Evolutionary conservation across 2,113 vertebrate genomes (phyloP), one percentile per base, ranked within the genome.

Genomic region (Lamprologus callipterus): DNA sequence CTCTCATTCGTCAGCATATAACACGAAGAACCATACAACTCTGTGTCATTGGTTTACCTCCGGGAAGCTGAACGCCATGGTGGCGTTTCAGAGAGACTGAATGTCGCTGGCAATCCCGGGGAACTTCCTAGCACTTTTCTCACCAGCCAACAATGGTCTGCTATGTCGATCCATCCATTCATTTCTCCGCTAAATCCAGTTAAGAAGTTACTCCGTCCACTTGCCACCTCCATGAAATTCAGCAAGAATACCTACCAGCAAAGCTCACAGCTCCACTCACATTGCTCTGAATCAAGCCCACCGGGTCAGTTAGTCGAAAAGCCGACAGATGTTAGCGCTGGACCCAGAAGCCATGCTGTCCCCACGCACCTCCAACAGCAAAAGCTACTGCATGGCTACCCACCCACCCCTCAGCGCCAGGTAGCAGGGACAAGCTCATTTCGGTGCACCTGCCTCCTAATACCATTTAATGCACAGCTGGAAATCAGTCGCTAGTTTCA

Each of bases 101-200:
- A 63, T 63, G 31, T 16, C 0, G 4, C 31, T 11, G 31, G 31
- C 9, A 11, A 19, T n/a, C 58, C 58, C 0, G 4, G 17, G 31
- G 6, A n/a, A 63, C 31, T 4, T 63, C 9, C 58, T 35, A 19
- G 16, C 2, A 31, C 3, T 58, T 58, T 58, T 58, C 14, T 58
- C 17, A 11, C 58, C 58, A 60, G 16, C 28, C 57, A 10, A 60
- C 58, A 60, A 60, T 33, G 58, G 58, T 63, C 28, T 63, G 58
- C 17, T 35, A 35, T 0, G 17, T 19, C 4, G 4, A 35, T 4
- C 58, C 58, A 1, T 63, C 28, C 58, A 3, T 19, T 63, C 1
- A 63, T 63, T 33, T 63, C 16, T 60, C 28, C 16, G 2, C 57
- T 63, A 63, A 63, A 63, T 63, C 4, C 2, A 63, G 58, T 63